These are phyloP conservation scores for Hippoglossus hippoglossus DNA, from an alignment of 2,797 vertebrate species.

Conservation along the genomic window DNA sequence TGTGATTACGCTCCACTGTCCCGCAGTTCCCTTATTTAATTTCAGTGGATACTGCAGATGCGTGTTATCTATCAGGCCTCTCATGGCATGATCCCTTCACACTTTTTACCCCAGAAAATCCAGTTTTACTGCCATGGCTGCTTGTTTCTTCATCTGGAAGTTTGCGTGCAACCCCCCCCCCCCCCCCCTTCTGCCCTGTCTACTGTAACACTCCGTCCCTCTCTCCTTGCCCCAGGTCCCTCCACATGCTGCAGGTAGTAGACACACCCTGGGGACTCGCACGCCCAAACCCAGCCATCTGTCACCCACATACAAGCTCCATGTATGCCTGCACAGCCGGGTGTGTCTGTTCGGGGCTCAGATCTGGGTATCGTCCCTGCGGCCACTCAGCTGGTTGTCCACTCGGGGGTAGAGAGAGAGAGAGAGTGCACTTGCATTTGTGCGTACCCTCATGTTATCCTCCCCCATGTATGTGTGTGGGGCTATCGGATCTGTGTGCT, in stretches of 20 bases:
- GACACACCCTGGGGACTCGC: conserved; percentile 33
- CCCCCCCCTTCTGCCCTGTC: neutral
- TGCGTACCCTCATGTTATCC: conserved; percentile 4
- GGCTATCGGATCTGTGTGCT: conserved; percentile 45
- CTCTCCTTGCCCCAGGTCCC: conserved; percentile 35
- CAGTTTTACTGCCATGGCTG: neutral
- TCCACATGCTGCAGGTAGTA: conserved; percentile 58
- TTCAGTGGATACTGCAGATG: conserved; percentile 38
- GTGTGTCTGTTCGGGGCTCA: conserved; percentile 20
- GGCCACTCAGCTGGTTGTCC: conserved; percentile 53
- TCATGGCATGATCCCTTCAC: conserved; percentile 12
- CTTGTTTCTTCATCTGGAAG: conserved; percentile 13
- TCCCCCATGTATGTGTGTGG: conserved; percentile 10
- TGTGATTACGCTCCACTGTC: conserved; percentile 26
- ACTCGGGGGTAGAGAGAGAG: neutral
- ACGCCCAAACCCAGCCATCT: conserved; percentile 52
- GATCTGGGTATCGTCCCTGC: conserved; percentile 38
- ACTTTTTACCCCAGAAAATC: conserved; percentile 25
- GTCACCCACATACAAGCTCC: conserved; percentile 38
- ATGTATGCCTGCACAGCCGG: conserved; percentile 10
- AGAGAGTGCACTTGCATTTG: neutral
- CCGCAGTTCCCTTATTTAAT: conserved; percentile 42
- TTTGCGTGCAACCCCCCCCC: neutral
- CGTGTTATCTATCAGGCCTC: conserved; percentile 27
- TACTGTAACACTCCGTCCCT: conserved; percentile 5